phyloP scores from a whole-genome alignment of 2,888 invertebrate genomes.

The Petrolisthes manimaculis region DNA sequence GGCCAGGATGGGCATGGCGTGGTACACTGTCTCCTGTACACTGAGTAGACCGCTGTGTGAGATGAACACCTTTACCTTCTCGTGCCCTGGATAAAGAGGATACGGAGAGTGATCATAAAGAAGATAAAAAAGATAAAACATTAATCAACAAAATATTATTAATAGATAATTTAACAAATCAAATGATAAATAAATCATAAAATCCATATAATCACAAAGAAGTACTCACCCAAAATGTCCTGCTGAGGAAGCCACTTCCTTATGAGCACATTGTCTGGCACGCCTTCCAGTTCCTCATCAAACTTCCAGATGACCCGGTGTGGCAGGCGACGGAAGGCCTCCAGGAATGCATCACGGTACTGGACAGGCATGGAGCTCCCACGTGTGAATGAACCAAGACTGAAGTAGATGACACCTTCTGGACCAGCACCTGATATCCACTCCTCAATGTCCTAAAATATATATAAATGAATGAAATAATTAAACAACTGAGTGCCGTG shows the following conservation, averaged over 20 bases:
- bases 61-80: slow-evolving; percentile 47
- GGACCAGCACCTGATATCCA: slow-evolving; percentile 71
- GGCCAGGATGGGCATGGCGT: slow-evolving; percentile 50
- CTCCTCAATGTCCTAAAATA: slow-evolving; percentile 31
- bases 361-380: slow-evolving; percentile 89
- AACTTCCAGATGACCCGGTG: slow-evolving; percentile 68
- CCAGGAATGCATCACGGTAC: slow-evolving; percentile 82
- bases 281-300: slow-evolving; percentile 35
- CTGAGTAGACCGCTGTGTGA: slow-evolving; percentile 53
- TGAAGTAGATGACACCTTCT: slow-evolving; percentile 81
- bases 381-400: slow-evolving; percentile 83
- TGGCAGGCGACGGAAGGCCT: slow-evolving; percentile 81
- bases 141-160: neutral
- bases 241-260: slow-evolving; percentile 35
- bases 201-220: neutral
- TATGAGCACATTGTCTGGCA: slow-evolving; percentile 42
- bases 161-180: neutral
- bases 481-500: no score
- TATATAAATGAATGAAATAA: neutral
- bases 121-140: no score
- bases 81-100: neutral
- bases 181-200: neutral
- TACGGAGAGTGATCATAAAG: no score
- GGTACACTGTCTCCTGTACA: slow-evolving; percentile 52
- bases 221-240: slow-evolving; percentile 20